Conservation (phyloP, 1,140 invertebrate genomes). For the Drosophila baimaii region DNA sequence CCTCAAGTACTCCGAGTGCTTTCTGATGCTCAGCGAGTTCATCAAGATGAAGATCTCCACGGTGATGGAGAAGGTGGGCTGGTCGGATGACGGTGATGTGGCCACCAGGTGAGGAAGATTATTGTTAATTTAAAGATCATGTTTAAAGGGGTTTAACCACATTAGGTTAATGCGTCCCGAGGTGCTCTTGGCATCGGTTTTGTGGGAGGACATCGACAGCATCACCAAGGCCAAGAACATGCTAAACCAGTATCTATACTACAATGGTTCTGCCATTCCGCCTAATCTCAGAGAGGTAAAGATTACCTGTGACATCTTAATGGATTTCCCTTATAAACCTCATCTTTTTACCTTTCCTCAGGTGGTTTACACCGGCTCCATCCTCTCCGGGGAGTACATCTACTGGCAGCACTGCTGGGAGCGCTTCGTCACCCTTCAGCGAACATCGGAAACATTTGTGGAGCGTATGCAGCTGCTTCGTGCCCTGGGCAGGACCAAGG, state of each 20-base stretch:
- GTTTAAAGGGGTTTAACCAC: background rate
- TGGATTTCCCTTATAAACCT: background rate
- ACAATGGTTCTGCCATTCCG: slow-evolving; percentile 73
- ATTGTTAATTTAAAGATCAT: too few relatives aligned
- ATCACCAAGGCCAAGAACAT: slow-evolving; percentile 82
- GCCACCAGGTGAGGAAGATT: slow-evolving; percentile 86
- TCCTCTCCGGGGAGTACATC: slow-evolving; percentile 87
- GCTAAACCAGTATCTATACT: slow-evolving; percentile 79
- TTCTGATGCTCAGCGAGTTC: slow-evolving; percentile 88
- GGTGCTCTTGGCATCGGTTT: slow-evolving; percentile 76
- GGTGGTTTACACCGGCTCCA: slow-evolving; percentile 83
- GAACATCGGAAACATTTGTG: slow-evolving; percentile 87
- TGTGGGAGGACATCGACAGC: slow-evolving; percentile 83
- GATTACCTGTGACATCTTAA: accelerated
- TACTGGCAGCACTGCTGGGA: slow-evolving; percentile 92
- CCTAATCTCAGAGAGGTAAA: slow-evolving; percentile 82
- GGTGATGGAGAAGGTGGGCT: slow-evolving; percentile 87
- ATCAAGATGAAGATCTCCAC: slow-evolving; percentile 87
- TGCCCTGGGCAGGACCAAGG: slow-evolving; percentile 88
- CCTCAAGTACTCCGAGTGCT: slow-evolving; percentile 88
- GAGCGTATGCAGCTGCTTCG: slow-evolving; percentile 89
- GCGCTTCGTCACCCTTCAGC: slow-evolving; percentile 85
- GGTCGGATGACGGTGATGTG: slow-evolving; percentile 88
- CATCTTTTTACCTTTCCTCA: background rate
- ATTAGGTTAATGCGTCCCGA: slow-evolving; percentile 76